Base-by-base conservation (phyloP, 1,140 invertebrate genomes). In the Lordiphosa collinella region DNA sequence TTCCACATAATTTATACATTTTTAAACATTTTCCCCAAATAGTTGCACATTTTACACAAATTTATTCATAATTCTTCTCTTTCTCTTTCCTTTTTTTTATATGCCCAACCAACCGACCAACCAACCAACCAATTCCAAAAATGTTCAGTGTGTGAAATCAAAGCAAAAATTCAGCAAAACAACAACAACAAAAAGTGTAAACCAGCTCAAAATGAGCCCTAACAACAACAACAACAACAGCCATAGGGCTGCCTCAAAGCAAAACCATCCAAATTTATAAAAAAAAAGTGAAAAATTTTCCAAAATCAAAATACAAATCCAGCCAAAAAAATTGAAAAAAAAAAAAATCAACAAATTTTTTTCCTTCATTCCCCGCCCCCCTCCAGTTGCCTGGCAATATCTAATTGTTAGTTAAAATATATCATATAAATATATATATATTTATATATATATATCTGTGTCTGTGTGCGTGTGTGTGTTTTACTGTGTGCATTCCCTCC, bases 401-500 rank as follows among this genome's bases (percentile, higher is more conserved):
- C 9, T 67, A 67, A 67, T 67, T 66, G 35, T 61, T 41, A 61
- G 52, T 31, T 53, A 52, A 46, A 62, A 50, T 70, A 57, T 57
- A 65, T 64, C 49, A 34, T 36, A 41, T 62, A 34, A 18, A 31
- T 8, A 51, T 52, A 67, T 47, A 67, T 48, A 31, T 31, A 34
- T 46, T 29, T 47, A 55, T 63, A 61, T 56, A 51, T 61, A 47
- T 49, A 62, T 59, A 46, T 63, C 49, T 67, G 29, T 69, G 57
- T 74, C 54, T 53, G 41, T 54, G 35, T 76, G 65, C 66, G 65
- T 69, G 51, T 54, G 51, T 67, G 59, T 79, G 59, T 79, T 44
- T 74, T 51, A 66, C 51, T 47, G 52, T 72, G 70, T 80, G 75
- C 75, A 80, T 80, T 80, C 75, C 75, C 80, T 80, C 75, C 75